Evolutionary conservation across 1,140 invertebrate genomes (phyloP).

Genomic region (Rhyacophila brunnea): DNA sequence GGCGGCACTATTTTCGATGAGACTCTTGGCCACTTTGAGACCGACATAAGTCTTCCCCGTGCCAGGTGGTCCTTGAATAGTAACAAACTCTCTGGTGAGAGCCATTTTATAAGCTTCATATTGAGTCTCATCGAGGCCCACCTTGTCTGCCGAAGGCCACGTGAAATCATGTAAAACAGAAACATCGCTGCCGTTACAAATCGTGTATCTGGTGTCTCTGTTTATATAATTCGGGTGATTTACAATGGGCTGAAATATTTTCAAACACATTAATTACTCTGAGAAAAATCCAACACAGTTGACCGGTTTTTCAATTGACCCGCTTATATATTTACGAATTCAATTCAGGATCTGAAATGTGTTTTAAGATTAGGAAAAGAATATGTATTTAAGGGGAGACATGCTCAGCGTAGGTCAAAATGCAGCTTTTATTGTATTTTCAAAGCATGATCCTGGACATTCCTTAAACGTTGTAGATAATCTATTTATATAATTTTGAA

Average conservation of each 20-base stretch:
- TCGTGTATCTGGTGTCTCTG: background rate
- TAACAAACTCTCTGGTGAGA: conserved; percentile 61
- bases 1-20: conserved; percentile 53
- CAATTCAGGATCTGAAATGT: too few species aligned
- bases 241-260: conserved; percentile 12
- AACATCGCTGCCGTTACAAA: conserved; percentile 11
- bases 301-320: too few species aligned
- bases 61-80: conserved; percentile 81
- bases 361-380: too few species aligned
- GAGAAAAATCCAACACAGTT: too few species aligned
- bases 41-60: conserved; percentile 81
- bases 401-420: too few species aligned
- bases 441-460: too few species aligned
- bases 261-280: too few species aligned
- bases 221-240: conserved; percentile 37
- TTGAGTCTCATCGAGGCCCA: conserved; percentile 61
- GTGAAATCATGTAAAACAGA: conserved; percentile 38
- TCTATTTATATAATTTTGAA: too few species aligned
- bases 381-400: too few species aligned
- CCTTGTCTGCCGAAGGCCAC: conserved; percentile 46
- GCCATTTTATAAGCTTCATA: conserved; percentile 58
- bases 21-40: conserved; percentile 61
- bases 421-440: too few species aligned
- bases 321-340: too few species aligned
- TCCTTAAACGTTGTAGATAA: too few species aligned